Percentiles rank a stretch among this genome's conserved stretches.
These are phyloP conservation scores for Nyctereutes procyonoides DNA, from an alignment of 2,113 vertebrate genomes.

Conservation along the genomic window DNA sequence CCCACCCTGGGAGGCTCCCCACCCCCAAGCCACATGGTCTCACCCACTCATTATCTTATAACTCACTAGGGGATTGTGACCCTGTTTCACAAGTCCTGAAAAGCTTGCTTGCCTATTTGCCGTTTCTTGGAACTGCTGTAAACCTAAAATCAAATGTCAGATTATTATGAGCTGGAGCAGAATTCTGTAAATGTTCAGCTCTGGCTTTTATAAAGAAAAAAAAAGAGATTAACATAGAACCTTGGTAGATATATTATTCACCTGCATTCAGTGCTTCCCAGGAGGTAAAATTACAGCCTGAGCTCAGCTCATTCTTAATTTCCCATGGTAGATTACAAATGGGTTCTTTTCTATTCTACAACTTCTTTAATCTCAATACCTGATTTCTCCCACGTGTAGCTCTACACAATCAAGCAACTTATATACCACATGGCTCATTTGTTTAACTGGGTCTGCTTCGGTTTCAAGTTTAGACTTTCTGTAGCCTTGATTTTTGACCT, in stretches of 20 bases:
- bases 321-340: slow-evolving; percentile 73
- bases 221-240: slow-evolving; percentile 32
- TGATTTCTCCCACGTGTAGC: slow-evolving; percentile 69
- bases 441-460: slow-evolving; percentile 70
- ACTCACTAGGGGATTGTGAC: not conserved
- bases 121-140: slow-evolving; percentile 21
- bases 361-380: slow-evolving; percentile 75
- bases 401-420: slow-evolving; percentile 47
- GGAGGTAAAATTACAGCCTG: slow-evolving; percentile 74
- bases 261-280: slow-evolving; percentile 71
- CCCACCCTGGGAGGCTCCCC: not conserved
- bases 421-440: slow-evolving; percentile 60
- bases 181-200: slow-evolving; percentile 56
- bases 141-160: slow-evolving; percentile 62
- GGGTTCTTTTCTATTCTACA: slow-evolving; percentile 69
- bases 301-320: slow-evolving; percentile 74
- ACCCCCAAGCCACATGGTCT: not conserved
- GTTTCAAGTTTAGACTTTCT: slow-evolving; percentile 62
- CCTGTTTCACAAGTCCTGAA: slow-evolving; percentile 53
- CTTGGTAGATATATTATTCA: slow-evolving; percentile 72
- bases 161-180: slow-evolving; percentile 66
- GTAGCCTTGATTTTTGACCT: slow-evolving; percentile 71
- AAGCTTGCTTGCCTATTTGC: slow-evolving; percentile 41
- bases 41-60: slow-evolving; percentile 42
- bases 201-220: slow-evolving; percentile 44